Evolutionary conservation across 2,888 invertebrate species (phyloP).

Genomic region (Limulus polyphemus): DNA sequence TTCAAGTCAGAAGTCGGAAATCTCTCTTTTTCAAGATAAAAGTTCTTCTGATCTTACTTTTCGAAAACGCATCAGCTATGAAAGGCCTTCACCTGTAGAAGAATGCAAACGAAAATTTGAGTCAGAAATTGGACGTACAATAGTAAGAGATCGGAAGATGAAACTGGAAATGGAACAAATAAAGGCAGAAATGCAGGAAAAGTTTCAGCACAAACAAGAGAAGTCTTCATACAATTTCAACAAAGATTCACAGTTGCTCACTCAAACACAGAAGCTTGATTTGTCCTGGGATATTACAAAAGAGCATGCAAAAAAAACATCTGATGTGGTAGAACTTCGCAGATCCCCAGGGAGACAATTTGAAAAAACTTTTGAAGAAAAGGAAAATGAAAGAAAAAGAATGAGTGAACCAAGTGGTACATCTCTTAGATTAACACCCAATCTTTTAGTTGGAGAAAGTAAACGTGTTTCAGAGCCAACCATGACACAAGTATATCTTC

Average conservation of each 20-base stretch:
- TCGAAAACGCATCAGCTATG: no score
- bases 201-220: not conserved
- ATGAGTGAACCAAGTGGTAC: slow-evolving; percentile 13
- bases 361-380: not conserved
- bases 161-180: slow-evolving; percentile 37
- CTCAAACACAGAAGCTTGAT: not conserved
- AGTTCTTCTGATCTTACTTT: no score
- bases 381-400: slow-evolving; percentile 17
- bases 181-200: slow-evolving; percentile 23
- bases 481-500: slow-evolving; percentile 6
- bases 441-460: slow-evolving; percentile 1
- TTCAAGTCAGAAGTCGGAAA: no score
- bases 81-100: slow-evolving; percentile 23
- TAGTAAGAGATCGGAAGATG: slow-evolving; percentile 40
- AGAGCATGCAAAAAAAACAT: slow-evolving; percentile 10
- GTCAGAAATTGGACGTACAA: slow-evolving; percentile 42
- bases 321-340: slow-evolving; percentile 10
- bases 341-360: slow-evolving; percentile 10
- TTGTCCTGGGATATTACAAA: not conserved
- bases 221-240: not conserved
- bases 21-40: no score
- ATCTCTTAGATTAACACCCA: slow-evolving; percentile 1
- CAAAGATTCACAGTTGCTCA: not conserved
- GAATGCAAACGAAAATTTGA: slow-evolving; percentile 37
- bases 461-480: slow-evolving; percentile 16